Percentiles rank a stretch among this genome's conserved stretches.
phyloP scores from a whole-genome alignment of 2,888 invertebrate species.

The Drosophila subquinaria region DNA sequence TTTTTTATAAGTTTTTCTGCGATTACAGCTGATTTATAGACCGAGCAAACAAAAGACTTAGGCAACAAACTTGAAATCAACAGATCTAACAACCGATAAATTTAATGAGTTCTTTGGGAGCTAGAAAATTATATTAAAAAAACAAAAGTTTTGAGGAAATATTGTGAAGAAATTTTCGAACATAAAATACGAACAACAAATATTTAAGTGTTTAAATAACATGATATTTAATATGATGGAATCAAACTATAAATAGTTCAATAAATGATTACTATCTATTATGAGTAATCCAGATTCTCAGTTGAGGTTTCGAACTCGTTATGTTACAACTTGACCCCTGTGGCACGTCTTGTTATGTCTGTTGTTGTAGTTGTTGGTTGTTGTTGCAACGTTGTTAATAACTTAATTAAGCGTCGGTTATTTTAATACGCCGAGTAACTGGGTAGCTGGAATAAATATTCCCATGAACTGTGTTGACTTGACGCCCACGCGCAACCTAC shows the following conservation, averaged over 20 bases:
- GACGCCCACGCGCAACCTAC: constrained; percentile 67
- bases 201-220: too few species aligned
- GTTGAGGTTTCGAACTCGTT: background rate
- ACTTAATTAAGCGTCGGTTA: constrained; percentile 71
- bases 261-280: constrained; percentile 10
- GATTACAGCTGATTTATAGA: constrained; percentile 61
- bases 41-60: constrained; percentile 72
- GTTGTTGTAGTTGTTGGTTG: constrained; percentile 13
- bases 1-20: constrained; percentile 33
- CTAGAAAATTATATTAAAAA: background rate
- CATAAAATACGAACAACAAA: too few species aligned
- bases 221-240: too few species aligned
- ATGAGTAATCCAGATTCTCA: background rate
- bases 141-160: background rate
- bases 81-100: constrained; percentile 17
- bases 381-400: constrained; percentile 58
- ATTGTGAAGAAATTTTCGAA: background rate
- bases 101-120: constrained; percentile 7
- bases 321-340: constrained; percentile 19
- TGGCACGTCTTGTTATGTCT: constrained; percentile 21
- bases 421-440: constrained; percentile 50
- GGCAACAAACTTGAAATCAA: constrained; percentile 59
- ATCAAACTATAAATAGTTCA: too few species aligned
- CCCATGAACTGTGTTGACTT: constrained; percentile 67
- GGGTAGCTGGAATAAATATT: constrained; percentile 19